Base-by-base conservation (phyloP, 2,888 invertebrate genomes). In the Cryptocheilus praepositus region DNA sequence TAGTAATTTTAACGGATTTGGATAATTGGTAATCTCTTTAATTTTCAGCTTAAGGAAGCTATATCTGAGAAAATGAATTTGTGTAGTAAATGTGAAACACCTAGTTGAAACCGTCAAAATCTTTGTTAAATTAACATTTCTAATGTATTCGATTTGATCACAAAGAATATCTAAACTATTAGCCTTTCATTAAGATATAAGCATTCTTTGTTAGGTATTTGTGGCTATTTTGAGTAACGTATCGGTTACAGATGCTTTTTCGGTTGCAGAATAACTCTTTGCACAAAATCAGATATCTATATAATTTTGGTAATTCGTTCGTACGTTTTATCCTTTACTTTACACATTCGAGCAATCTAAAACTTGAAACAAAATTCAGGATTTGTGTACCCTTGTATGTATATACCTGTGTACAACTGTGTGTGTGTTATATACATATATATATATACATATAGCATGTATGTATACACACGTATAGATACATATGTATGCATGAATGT, bases 21-120 rank as follows among this genome's bases (percentile, higher is more conserved):
- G 54, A 56, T 64, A 67, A 65, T 69, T 74, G 64, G 70, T 78
- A 62, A 67, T 70, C 73, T n/a, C 67, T 76, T 55, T 64, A 11
- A 61, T 76, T 68, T 74, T 59, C 76, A 76, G 72, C 78, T 65
- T 67, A 59, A 55, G 49, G 54, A 62, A 36, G 36, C 36, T 36
- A 36, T 36, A 36, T 36, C 36, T 8, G 36, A 36, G 36, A 51
- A 64, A 43, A 5, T 44, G 18, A 52, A 63, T 3, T 13, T 25
- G 52, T 53, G 25, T 54, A 1, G 21, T 45, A 18, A 8, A 36
- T 7, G 36, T 36, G 36, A 11, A 7, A 36, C 1, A 11, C 36
- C 36, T 36, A 36, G 36, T 36, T 36, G 11, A 36, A 36, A 36
- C 36, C 36, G 51, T 64, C 46, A 59, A 45, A 46, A 25, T 51